phyloP scores from a whole-genome alignment of 1,140 invertebrate species.

The Semibalanus balanoides region DNA sequence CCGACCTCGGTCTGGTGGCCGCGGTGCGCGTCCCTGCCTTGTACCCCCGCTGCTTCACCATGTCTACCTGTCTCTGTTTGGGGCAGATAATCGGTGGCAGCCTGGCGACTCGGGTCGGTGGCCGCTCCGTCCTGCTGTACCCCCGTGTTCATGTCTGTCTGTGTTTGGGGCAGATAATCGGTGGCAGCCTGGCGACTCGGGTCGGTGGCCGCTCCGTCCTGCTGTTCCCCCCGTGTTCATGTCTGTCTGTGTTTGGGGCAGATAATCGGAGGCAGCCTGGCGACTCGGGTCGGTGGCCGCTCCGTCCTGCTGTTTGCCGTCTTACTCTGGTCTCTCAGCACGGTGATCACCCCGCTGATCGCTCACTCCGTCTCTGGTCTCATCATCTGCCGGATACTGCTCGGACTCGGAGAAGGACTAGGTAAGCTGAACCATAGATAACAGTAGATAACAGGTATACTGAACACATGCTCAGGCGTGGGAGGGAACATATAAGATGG shows the following conservation, averaged over 20 bases:
- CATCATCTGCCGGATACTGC: constrained; percentile 46
- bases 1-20: constrained; percentile 54
- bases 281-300: constrained; percentile 54
- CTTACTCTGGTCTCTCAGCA: constrained; percentile 58
- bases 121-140: constrained; percentile 52
- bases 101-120: constrained; percentile 53
- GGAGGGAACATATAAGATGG: no score
- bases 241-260: constrained; percentile 23
- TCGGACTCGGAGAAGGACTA: constrained; percentile 61
- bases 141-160: no score
- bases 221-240: no score
- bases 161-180: constrained; percentile 52
- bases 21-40: constrained; percentile 52
- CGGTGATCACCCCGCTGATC: constrained; percentile 52
- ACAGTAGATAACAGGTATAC: no score
- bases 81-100: constrained; percentile 53
- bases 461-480: no score
- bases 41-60: no score
- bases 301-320: constrained; percentile 53
- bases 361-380: constrained; percentile 47
- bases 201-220: constrained; percentile 58
- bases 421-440: constrained; percentile 34
- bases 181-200: constrained; percentile 50
- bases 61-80: no score
- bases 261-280: constrained; percentile 54